These are phyloP conservation scores for Timema cristinae DNA, from an alignment of 2,888 invertebrate species.

Conservation along the genomic window DNA sequence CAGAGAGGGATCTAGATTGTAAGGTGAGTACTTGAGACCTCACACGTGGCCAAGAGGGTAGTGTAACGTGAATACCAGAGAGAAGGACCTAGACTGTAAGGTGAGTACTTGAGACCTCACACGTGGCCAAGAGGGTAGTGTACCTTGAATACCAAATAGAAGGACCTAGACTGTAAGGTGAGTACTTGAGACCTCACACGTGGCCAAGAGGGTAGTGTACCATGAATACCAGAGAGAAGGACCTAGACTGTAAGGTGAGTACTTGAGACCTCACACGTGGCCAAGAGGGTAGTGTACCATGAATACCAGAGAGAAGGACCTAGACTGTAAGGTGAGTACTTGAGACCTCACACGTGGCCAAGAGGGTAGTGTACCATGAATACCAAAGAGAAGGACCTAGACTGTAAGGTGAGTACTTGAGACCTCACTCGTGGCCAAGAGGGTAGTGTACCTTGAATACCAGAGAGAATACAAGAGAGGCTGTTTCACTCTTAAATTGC, in stretches of 20 bases:
- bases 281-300: constrained; percentile 56
- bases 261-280: too few relatives aligned
- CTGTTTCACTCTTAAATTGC: too few relatives aligned
- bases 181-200: too few relatives aligned
- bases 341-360: too few relatives aligned
- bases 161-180: too few relatives aligned
- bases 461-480: constrained; percentile 52
- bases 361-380: constrained; percentile 79
- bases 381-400: constrained; percentile 63
- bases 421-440: too few relatives aligned
- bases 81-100: constrained; percentile 63
- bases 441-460: constrained; percentile 66
- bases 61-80: constrained; percentile 78
- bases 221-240: constrained; percentile 71
- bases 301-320: constrained; percentile 63
- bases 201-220: constrained; percentile 65
- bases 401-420: constrained; percentile 54
- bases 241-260: constrained; percentile 60
- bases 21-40: too few relatives aligned
- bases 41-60: constrained; percentile 50
- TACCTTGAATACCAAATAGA: constrained; percentile 76
- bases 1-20: constrained; percentile 50
- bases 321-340: too few relatives aligned
- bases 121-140: constrained; percentile 39
- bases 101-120: constrained; percentile 41